Base-by-base conservation (phyloP, 2,797 vertebrate species). In the Euphonia xanthogaster region DNA sequence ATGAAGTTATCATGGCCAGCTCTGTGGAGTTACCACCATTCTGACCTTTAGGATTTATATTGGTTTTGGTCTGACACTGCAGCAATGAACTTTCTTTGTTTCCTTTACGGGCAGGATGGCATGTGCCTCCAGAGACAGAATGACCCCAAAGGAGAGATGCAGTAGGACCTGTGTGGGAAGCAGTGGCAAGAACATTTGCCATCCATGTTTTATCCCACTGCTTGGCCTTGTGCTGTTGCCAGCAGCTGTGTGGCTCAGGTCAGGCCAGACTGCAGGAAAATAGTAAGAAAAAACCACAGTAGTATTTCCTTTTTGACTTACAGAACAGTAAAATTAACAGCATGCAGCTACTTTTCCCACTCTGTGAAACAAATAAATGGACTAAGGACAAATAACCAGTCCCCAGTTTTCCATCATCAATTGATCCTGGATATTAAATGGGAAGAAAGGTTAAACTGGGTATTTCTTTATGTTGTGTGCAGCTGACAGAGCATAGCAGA, bases 141-240 rank as follows among this genome's bases (percentile, higher is more conserved):
- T 25, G 18, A 39, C 9, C 27, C 44, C 6, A 6, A 44, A 63
- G 42, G 35, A 72, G 48, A 55, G 45, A 57, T 0, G 0, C 12
- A 18, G 45, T 15, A 42, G 45, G 48, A 57, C 50, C 45, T 51
- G 9, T 24, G 7, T 24, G 37, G 67, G 80, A 78, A 86, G 42
- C 28, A 57, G 81, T 16, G 23, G 31, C 15, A 70, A 65, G 39
- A 65, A 44, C 1, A 7, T 81, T 94, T 74, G 15, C 30, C 51
- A 31, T 33, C 10, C 3, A 0, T 16, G 0, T 81, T 77, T 89
- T 37, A 35, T 53, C 39, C 45, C 24, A 8, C 33, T 80, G 21
- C 47, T 74, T 85, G n/a, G 21, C 28, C 45, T 79, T 5, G 2
- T 0, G 0, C 19, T n/a, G 19, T 37, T 10, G 3, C 33, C 44